Evolutionary conservation across 2,888 invertebrate genomes (phyloP), one percentile per base, ranked within the genome.

Genomic region (Andrena haemorrhoa): DNA sequence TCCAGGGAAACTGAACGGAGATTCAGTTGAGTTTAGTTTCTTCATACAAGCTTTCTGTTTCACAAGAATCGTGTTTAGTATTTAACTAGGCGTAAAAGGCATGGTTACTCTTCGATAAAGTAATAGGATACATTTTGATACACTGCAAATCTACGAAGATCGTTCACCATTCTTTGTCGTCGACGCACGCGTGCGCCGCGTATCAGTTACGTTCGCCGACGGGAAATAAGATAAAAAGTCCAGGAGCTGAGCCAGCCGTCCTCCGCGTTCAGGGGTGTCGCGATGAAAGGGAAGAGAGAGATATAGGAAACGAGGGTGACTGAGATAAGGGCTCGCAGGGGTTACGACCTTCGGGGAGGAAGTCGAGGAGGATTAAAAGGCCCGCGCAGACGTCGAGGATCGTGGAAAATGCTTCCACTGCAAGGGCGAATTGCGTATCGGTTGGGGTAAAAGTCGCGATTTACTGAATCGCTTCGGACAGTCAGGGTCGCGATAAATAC

Each of bases 241-340:
- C 71, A 69, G 74, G 60, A 78, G 78, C 68, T 41, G 80, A 69
- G 66, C 58, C 66, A 72, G 72, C 51, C 71, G 64, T 66, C 12
- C 60, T 61, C 31, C 51, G 53, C 68, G 64, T 49, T 65, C 8
- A 56, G 61, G 66, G 60, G 69, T 56, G 51, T 16, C 8, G 72
- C 47, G 47, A 47, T 71, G 76, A 63, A 72, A 74, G 35, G 68
- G 71, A 63, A 53, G 26, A 76, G 72, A 73, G 56, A 76, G 41
- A 70, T 61, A 75, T 69, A 76, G 82, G 82, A 84, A 87, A 77
- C 76, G 77, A 78, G 85, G 83, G 71, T 79, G 83, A 74, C 75
- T 51, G 73, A 83, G 87, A 87, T 87, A 87, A 87, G 87, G 77
- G 79, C 29, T 77, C 79, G 78, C 79, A 79, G 76, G 76, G 84